phyloP scores from a whole-genome alignment of 2,888 invertebrate species.

The Hipparchia semele region DNA sequence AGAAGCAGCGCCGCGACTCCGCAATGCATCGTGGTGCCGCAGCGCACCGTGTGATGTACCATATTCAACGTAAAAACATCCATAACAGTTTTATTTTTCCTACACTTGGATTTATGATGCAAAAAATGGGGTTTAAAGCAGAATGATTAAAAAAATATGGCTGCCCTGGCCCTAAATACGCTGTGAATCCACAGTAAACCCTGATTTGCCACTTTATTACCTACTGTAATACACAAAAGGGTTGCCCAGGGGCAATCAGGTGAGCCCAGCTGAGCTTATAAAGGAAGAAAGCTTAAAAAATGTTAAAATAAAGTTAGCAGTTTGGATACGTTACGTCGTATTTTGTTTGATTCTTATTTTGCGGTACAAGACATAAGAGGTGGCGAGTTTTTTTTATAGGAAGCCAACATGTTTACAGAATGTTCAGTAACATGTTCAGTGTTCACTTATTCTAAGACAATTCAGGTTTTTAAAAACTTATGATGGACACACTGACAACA shows the following conservation, averaged over 20 bases:
- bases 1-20: too few species aligned
- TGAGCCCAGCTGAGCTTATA: slow-evolving; percentile 74
- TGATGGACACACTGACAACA: too few species aligned
- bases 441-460: too few species aligned
- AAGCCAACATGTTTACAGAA: too few species aligned
- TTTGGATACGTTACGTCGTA: slow-evolving; percentile 65
- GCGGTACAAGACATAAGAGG: slow-evolving; percentile 37
- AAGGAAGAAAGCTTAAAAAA: slow-evolving; percentile 76
- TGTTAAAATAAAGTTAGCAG: slow-evolving; percentile 71
- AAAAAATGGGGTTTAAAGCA: slow-evolving; percentile 11
- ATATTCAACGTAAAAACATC: not conserved
- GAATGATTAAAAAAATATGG: slow-evolving; percentile 25
- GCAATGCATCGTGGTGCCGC: too few species aligned
- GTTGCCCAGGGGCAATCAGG: slow-evolving; percentile 76
- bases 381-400: slow-evolving; percentile 34
- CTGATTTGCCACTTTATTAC: slow-evolving; percentile 61
- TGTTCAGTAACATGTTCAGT: too few species aligned
- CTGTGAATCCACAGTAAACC: slow-evolving; percentile 59
- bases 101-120: not conserved
- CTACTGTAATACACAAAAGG: slow-evolving; percentile 69
- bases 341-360: slow-evolving; percentile 52
- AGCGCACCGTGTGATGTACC: too few species aligned
- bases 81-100: not conserved
- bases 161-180: slow-evolving; percentile 31
- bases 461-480: too few species aligned